Percentiles rank a stretch among this genome's conserved stretches.
These are phyloP conservation scores for Meriones psammophilus DNA, from an alignment of 2,797 vertebrate species.

Conservation along the genomic window DNA sequence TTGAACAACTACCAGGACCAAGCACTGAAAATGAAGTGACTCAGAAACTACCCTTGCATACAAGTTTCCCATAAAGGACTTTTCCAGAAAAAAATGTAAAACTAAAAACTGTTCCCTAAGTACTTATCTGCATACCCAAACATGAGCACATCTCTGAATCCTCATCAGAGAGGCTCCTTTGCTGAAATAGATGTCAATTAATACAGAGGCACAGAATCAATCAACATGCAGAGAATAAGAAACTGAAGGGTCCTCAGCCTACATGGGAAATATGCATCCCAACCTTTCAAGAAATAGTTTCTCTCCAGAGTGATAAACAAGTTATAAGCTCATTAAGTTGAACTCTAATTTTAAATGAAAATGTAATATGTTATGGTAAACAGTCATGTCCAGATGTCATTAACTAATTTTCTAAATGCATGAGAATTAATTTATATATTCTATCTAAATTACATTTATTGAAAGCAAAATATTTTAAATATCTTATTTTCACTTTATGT, in stretches of 20 bases:
- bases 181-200: background rate
- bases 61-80: background rate
- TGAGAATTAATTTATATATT: background rate
- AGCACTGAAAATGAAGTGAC: background rate
- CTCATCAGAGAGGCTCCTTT: background rate
- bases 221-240: background rate
- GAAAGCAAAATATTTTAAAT: background rate
- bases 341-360: slow-evolving; percentile 3
- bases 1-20: background rate
- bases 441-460: background rate
- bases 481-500: background rate
- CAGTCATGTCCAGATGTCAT: background rate
- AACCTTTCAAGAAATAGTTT: background rate
- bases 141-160: background rate
- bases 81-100: slow-evolving; percentile 17
- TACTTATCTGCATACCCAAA: background rate
- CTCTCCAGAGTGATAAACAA: slow-evolving; percentile 5
- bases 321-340: background rate
- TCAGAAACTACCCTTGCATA: background rate
- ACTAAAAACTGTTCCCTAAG: background rate
- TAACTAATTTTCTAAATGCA: slow-evolving; percentile 24
- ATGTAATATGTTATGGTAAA: slow-evolving; percentile 13
- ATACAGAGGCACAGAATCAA: background rate
- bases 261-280: background rate
- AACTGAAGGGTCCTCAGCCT: background rate